Conservation (phyloP, 2,888 invertebrate genomes). For the Autographa pulchrina region DNA sequence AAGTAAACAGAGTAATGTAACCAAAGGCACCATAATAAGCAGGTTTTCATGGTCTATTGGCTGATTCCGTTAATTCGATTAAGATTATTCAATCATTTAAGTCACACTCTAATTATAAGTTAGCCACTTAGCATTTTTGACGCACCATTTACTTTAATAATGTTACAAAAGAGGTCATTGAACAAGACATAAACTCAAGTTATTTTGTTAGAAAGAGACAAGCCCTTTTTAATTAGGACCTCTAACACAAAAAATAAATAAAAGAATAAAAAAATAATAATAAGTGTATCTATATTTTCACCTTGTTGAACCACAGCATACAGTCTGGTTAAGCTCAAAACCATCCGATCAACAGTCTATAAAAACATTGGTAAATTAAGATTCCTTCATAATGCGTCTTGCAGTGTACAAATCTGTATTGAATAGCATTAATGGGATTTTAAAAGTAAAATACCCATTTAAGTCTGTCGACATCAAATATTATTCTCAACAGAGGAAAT, state of each 20-base stretch:
- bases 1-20: background rate
- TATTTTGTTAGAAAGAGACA: background rate
- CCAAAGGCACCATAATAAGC: background rate
- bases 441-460: slow-evolving; percentile 17
- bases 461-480: slow-evolving; percentile 33
- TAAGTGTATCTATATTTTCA: no score
- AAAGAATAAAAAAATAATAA: no score
- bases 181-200: background rate
- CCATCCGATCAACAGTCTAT: background rate
- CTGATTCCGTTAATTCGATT: background rate
- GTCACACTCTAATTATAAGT: background rate
- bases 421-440: slow-evolving; percentile 24
- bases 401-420: background rate
- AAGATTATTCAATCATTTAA: background rate
- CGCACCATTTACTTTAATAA: background rate
- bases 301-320: no score
- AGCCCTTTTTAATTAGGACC: background rate
- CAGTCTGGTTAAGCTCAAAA: no score
- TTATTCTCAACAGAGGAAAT: slow-evolving; percentile 32
- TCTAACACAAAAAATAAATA: no score
- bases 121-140: background rate
- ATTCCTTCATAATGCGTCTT: background rate
- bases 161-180: background rate
- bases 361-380: background rate
- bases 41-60: background rate